A percentile compares a stretch with the other conserved stretches of the same genome.
These are phyloP conservation scores for Drosophila putrida DNA, from an alignment of 2,888 invertebrate species.

Conservation along the genomic window DNA sequence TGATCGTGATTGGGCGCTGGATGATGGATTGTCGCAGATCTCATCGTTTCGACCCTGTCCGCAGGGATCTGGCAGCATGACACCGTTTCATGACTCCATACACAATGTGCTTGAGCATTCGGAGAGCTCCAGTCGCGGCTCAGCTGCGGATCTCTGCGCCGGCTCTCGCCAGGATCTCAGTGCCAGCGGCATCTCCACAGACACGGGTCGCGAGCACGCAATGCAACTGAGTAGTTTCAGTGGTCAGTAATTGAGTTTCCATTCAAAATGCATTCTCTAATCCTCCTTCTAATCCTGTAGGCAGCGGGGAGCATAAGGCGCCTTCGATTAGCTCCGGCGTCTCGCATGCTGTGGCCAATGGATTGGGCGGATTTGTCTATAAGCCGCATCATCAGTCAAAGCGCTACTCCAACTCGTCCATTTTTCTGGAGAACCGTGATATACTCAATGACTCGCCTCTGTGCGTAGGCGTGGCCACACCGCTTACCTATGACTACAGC, in stretches of 20 bases:
- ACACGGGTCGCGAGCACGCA: conserved; percentile 80
- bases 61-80: conserved; percentile 86
- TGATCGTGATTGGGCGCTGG: conserved; percentile 85
- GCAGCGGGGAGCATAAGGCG: conserved; percentile 83
- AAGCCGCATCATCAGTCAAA: conserved; percentile 75
- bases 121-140: conserved; percentile 83
- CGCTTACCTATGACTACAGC: conserved; percentile 73
- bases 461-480: conserved; percentile 66
- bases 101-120: conserved; percentile 85
- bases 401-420: conserved; percentile 85
- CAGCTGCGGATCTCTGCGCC: conserved; percentile 82
- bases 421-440: conserved; percentile 85
- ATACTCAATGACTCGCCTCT: conserved; percentile 84
- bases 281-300: conserved; percentile 43
- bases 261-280: not conserved
- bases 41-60: conserved; percentile 85
- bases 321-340: conserved; percentile 83
- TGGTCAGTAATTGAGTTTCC: conserved; percentile 59
- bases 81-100: conserved; percentile 85
- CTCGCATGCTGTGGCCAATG: conserved; percentile 83
- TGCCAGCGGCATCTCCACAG: conserved; percentile 81
- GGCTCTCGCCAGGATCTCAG: conserved; percentile 85
- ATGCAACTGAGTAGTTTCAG: conserved; percentile 83
- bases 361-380: conserved; percentile 81
- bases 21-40: conserved; percentile 85